Evolutionary conservation across 2,797 vertebrate species (phyloP).

Genomic region (Sternarchorhynchus goeldii): DNA sequence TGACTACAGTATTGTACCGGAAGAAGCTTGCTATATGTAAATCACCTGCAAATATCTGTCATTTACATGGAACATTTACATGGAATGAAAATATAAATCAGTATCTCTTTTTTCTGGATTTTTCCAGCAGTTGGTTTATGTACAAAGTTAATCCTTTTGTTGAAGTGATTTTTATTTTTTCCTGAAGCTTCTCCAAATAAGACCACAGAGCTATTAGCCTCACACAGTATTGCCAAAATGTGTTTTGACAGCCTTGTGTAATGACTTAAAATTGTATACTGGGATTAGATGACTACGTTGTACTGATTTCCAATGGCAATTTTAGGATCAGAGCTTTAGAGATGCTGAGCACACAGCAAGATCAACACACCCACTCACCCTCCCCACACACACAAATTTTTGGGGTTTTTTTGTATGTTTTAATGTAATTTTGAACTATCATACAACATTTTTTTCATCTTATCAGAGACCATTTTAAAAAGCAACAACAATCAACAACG

Average conservation of each 20-base stretch:
- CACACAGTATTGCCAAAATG: neutral
- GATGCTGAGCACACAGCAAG: too few relatives aligned
- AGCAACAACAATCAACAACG: too few relatives aligned
- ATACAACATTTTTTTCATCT: too few relatives aligned
- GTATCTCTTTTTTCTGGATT: slow-evolving; percentile 28
- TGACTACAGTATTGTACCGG: neutral
- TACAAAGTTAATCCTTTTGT: neutral
- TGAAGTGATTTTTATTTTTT: neutral
- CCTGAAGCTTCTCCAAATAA: neutral
- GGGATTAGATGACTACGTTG: slow-evolving; percentile 5
- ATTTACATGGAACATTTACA: slow-evolving; percentile 18
- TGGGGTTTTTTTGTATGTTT: too few relatives aligned
- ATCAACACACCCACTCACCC: too few relatives aligned
- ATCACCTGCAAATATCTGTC: slow-evolving; percentile 17
- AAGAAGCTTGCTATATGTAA: slow-evolving; percentile 7
- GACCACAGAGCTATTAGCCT: neutral
- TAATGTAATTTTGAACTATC: too few relatives aligned
- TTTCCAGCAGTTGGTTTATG: neutral
- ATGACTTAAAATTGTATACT: slow-evolving; percentile 20
- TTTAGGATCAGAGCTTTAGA: neutral
- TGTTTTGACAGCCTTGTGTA: neutral
- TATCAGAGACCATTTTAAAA: too few relatives aligned
- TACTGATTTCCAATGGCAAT: slow-evolving; percentile 40
- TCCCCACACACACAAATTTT: too few relatives aligned
- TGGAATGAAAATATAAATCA: neutral